A percentile compares a stretch with the other conserved stretches of the same genome.
These are phyloP conservation scores for Orussus abietinus DNA, from an alignment of 1,140 invertebrate species.

Conservation along the genomic window DNA sequence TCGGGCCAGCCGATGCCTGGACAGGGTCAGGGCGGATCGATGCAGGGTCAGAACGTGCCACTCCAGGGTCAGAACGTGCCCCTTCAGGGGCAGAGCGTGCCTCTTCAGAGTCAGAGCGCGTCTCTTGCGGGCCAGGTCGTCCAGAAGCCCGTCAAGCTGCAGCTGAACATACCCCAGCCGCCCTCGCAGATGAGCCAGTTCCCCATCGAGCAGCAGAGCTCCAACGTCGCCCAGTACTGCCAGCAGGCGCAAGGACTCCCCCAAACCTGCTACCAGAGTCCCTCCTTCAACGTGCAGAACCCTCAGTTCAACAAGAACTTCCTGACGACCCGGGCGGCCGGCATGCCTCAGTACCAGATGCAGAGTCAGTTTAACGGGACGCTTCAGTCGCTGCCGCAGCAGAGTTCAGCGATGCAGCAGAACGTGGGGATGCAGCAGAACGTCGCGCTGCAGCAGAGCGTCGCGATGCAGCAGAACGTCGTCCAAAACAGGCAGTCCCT, in stretches of 20 bases:
- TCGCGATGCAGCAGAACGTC: conserved; percentile 15
- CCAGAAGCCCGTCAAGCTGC: conserved; percentile 1
- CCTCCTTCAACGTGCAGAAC: conserved; percentile 37
- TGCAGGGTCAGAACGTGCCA: no score
- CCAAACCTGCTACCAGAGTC: conserved; percentile 27
- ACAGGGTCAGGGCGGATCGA: no score
- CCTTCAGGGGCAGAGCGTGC: no score
- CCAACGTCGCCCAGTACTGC: conserved; percentile 24
- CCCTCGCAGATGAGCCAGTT: conserved; percentile 2
- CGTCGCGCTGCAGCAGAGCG: conserved; percentile 21
- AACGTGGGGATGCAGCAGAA: conserved; percentile 19
- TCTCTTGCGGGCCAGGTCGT: no score
- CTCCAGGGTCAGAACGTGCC: no score
- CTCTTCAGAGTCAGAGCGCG: no score
- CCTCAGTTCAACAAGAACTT: conserved; percentile 39
- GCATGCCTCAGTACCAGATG: conserved; percentile 23
- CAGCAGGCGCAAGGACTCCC: conserved; percentile 6
- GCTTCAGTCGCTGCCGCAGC: conserved; percentile 14
- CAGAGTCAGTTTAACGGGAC: conserved; percentile 19
- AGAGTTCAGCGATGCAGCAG: no score
- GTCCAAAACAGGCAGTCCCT: conserved; percentile 7
- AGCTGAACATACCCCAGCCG: conserved; percentile 4
- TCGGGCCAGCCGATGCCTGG: no score
- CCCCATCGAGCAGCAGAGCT: no score
- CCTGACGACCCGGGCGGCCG: conserved; percentile 21